Evolutionary conservation across 2,797 vertebrate species (phyloP).

Genomic region (Atherinosoma microstoma): DNA sequence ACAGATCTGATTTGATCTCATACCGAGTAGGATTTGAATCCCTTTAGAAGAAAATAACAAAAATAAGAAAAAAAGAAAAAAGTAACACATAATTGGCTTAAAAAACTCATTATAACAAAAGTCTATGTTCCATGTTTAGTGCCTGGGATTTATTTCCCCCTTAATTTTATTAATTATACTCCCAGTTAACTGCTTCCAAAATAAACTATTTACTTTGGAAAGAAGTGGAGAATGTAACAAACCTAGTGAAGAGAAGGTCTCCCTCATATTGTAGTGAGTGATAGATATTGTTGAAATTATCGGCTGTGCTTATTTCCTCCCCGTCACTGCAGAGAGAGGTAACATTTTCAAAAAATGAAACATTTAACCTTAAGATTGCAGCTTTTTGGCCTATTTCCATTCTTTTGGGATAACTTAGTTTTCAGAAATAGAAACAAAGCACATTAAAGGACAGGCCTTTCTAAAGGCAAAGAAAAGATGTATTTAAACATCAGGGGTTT

Average conservation of each 20-base stretch:
- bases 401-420: background rate
- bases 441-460: background rate
- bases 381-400: background rate
- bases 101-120: background rate
- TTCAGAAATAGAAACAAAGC: background rate
- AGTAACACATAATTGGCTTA: background rate
- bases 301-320: slow-evolving; percentile 87
- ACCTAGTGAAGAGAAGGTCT: slow-evolving; percentile 97
- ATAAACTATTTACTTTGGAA: background rate
- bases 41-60: slow-evolving; percentile 72
- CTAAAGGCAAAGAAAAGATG: background rate
- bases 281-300: slow-evolving; percentile 89
- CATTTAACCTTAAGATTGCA: background rate
- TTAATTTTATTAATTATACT: slow-evolving; percentile 11
- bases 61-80: slow-evolving; percentile 14
- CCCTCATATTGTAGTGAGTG: slow-evolving; percentile 92
- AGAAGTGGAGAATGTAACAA: slow-evolving; percentile 29
- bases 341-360: slow-evolving; percentile 30
- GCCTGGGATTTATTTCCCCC: slow-evolving; percentile 3
- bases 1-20: slow-evolving; percentile 88
- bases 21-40: slow-evolving; percentile 81
- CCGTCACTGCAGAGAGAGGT: slow-evolving; percentile 87
- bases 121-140: background rate
- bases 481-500: fast-evolving
- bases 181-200: slow-evolving; percentile 6